Percentiles rank a stretch among this genome's conserved stretches.
phyloP scores from a whole-genome alignment of 1,140 invertebrate genomes.

The Adoxophyes honmai region DNA sequence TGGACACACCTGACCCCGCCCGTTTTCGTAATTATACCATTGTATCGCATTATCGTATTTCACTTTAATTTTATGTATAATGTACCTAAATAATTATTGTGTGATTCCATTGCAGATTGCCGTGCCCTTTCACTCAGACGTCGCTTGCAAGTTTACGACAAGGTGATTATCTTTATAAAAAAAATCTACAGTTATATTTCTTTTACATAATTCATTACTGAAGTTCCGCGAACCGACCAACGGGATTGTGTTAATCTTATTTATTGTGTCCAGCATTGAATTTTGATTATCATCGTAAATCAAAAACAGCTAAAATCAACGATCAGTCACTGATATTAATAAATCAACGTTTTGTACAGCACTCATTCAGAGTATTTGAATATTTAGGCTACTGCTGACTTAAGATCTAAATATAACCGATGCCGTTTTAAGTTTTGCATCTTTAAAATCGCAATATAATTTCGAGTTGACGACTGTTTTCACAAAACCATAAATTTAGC shows the following conservation, averaged over 20 bases:
- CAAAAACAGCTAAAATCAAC: not conserved
- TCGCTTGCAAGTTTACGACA: conserved; percentile 76
- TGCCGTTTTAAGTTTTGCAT: not conserved
- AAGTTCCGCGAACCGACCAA: too few species aligned
- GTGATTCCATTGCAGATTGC: conserved; percentile 67
- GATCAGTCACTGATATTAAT: not conserved
- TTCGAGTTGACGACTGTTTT: not conserved
- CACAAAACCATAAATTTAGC: conserved; percentile 4
- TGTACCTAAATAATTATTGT: not conserved
- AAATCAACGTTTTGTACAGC: not conserved
- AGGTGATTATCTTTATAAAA: conserved; percentile 59
- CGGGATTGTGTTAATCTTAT: too few species aligned
- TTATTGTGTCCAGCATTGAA: not conserved
- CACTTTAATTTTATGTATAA: not conserved
- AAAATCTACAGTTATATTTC: not conserved
- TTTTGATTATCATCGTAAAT: not conserved
- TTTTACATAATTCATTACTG: too few species aligned
- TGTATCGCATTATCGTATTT: conserved; percentile 10
- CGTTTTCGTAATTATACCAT: conserved; percentile 21
- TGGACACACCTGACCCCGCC: conserved; percentile 24
- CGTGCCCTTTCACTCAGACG: conserved; percentile 74
- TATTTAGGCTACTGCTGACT: not conserved
- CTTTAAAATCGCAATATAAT: not conserved
- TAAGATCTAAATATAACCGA: not conserved
- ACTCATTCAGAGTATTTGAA: not conserved